phyloP scores from a whole-genome alignment of 1,140 invertebrate species.

The Homarus americanus region DNA sequence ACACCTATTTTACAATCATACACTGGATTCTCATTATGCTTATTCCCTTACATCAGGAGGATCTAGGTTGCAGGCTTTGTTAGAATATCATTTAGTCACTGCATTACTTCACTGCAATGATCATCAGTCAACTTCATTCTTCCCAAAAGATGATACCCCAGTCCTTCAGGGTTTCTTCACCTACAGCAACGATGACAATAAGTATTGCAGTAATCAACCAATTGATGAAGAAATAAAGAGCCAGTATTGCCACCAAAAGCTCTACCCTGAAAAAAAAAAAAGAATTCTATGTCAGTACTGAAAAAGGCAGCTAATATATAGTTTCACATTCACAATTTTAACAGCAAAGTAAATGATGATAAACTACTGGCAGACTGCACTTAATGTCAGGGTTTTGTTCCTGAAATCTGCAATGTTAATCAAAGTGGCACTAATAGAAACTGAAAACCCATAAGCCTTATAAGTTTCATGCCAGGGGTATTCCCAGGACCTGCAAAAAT shows the following conservation, averaged over 20 bases:
- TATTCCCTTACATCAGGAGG: background rate
- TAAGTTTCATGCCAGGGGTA: too few relatives aligned
- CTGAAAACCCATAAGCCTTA: too few relatives aligned
- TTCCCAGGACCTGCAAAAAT: too few relatives aligned
- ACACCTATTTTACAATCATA: background rate
- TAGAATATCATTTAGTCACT: background rate
- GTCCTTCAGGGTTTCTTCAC: conserved; percentile 41
- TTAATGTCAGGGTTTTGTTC: too few relatives aligned
- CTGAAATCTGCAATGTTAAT: too few relatives aligned
- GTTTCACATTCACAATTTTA: too few relatives aligned
- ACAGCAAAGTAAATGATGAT: too few relatives aligned
- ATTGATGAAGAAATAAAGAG: conserved; percentile 85
- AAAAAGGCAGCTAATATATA: too few relatives aligned
- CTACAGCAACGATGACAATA: conserved; percentile 50
- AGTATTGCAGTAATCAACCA: conserved; percentile 66
- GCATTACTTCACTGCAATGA: background rate
- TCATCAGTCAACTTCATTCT: background rate
- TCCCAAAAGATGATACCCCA: conserved; percentile 62
- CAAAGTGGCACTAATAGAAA: too few relatives aligned
- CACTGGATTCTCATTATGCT: background rate
- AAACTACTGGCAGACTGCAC: too few relatives aligned
- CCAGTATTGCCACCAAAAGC: conserved; percentile 85
- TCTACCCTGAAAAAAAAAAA: conserved; percentile 83
- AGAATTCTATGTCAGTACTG: too few relatives aligned
- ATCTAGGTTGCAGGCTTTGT: background rate